Evolutionary conservation across 2,888 invertebrate species (phyloP).

Genomic region (Hemistola chrysoprasaria): DNA sequence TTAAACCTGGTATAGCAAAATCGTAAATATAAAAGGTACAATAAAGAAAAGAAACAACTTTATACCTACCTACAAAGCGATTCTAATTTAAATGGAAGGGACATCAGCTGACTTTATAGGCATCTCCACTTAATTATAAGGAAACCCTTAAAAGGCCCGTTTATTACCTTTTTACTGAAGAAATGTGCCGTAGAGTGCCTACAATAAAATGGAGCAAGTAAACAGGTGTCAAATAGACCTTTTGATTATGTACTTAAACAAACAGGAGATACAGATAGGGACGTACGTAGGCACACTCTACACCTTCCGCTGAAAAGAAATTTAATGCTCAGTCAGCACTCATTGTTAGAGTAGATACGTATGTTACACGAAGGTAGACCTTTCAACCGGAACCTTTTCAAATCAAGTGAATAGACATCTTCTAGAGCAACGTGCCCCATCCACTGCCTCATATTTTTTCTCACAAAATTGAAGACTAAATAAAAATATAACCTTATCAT

Average conservation of each 20-base stretch:
- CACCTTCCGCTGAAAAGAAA: slow-evolving; percentile 13
- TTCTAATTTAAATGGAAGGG: slow-evolving; percentile 11
- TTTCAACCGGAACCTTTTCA: slow-evolving; percentile 14
- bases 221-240: slow-evolving; percentile 37
- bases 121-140: slow-evolving; percentile 29
- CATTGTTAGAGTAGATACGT: slow-evolving; percentile 14
- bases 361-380: background rate
- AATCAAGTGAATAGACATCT: slow-evolving; percentile 10
- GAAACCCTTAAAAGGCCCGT: slow-evolving; percentile 30
- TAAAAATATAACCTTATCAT: no score
- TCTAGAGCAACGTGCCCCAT: slow-evolving; percentile 10
- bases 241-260: slow-evolving; percentile 19
- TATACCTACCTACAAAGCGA: no score
- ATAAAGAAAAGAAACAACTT: no score
- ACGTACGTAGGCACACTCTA: slow-evolving; percentile 2
- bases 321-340: slow-evolving; percentile 16
- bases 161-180: slow-evolving; percentile 27
- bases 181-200: slow-evolving; percentile 33
- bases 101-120: slow-evolving; percentile 22
- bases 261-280: slow-evolving; percentile 3
- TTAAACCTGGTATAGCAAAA: no score
- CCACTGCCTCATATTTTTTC: slow-evolving; percentile 1
- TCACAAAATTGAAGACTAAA: no score
- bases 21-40: no score
- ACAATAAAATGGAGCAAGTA: slow-evolving; percentile 42